Evolutionary conservation across 1,140 invertebrate species (phyloP).

Genomic region (Trichonephila clavipes): DNA sequence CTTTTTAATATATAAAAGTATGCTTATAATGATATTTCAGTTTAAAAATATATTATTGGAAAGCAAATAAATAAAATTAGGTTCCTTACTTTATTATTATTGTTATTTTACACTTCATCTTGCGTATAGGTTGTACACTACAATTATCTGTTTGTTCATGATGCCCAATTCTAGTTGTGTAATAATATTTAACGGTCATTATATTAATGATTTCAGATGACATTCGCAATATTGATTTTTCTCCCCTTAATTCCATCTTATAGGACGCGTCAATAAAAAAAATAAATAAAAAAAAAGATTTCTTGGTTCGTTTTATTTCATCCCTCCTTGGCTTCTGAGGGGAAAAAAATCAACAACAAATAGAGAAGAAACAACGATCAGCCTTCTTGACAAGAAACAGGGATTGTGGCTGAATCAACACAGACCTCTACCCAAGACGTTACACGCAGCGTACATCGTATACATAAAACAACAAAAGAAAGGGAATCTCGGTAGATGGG

Average conservation of each 20-base stretch:
- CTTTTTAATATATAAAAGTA: no score
- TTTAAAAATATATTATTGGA: no score
- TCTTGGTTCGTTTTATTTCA: background rate
- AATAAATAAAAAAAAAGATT: background rate
- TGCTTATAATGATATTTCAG: no score
- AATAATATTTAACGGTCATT: background rate
- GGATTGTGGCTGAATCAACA: constrained; percentile 72
- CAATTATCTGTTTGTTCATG: no score
- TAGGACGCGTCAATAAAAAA: background rate
- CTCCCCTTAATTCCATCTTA: background rate
- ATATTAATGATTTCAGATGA: background rate
- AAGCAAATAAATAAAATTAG: no score
- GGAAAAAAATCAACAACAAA: background rate
- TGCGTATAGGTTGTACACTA: no score
- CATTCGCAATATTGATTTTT: background rate
- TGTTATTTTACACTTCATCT: no score
- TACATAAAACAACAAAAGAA: constrained; percentile 46
- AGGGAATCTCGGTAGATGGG: background rate
- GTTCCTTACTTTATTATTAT: no score
- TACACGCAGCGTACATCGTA: constrained; percentile 38
- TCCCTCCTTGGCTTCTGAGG: background rate
- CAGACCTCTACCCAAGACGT: constrained; percentile 21
- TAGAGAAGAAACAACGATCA: constrained; percentile 35
- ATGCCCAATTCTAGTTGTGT: no score
- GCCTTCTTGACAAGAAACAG: constrained; percentile 73